These are phyloP conservation scores for Sarcophaga bullata DNA, from an alignment of 1,140 invertebrate species.

Conservation along the genomic window DNA sequence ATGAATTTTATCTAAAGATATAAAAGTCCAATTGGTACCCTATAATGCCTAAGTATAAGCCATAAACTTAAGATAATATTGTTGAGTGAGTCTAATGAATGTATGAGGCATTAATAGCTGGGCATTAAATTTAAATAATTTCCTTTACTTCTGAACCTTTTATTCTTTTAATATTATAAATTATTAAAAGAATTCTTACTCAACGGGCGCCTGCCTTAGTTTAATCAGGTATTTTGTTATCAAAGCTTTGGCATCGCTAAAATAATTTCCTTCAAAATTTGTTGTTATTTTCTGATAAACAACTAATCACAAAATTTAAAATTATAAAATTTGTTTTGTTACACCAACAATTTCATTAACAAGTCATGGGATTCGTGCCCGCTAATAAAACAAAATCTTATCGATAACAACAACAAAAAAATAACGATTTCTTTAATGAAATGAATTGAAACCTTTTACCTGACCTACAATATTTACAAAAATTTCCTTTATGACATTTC, in stretches of 20 bases:
- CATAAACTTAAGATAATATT: no score
- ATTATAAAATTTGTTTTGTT: background rate
- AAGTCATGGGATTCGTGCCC: constrained; percentile 7
- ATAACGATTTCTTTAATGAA: background rate
- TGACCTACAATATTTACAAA: background rate
- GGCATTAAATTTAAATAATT: no score
- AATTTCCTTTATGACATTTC: no score
- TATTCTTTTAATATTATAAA: background rate
- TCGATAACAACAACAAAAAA: background rate
- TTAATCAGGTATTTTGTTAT: background rate
- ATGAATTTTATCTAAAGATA: no score
- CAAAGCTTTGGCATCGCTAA: constrained; percentile 11
- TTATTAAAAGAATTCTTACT: background rate
- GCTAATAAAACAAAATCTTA: constrained; percentile 1
- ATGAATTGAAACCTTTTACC: background rate
- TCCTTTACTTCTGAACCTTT: no score
- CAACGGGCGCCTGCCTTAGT: background rate
- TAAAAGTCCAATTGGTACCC: no score
- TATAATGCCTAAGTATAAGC: no score
- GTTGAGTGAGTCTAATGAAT: no score
- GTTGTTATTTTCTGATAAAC: constrained; percentile 11
- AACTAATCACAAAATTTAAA: background rate
- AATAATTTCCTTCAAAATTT: background rate
- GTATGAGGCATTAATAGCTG: no score
- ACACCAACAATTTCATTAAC: background rate